Evolutionary conservation across 2,113 vertebrate genomes (phyloP).

Genomic region (Ibidorhyncha struthersii): DNA sequence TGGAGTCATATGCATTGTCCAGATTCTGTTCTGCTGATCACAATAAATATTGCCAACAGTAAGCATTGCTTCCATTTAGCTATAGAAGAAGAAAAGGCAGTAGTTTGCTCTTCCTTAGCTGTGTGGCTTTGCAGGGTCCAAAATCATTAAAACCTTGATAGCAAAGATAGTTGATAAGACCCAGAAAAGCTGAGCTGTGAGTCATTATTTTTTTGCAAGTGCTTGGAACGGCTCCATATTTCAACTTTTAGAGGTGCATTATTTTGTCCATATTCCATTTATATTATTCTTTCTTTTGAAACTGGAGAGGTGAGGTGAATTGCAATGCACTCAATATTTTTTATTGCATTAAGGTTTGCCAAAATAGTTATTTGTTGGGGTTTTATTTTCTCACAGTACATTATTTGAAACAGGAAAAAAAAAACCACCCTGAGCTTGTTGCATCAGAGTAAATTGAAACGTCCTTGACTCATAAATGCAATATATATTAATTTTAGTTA

Average conservation of each 20-base stretch:
- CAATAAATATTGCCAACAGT: neutral
- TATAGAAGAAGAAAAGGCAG: neutral
- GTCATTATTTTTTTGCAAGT: neutral
- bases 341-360: conserved; percentile 13
- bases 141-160: neutral
- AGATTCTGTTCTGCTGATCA: neutral
- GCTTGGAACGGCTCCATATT: neutral
- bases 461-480: conserved; percentile 11
- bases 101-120: neutral
- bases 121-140: neutral
- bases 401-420: neutral
- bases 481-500: neutral
- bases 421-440: neutral
- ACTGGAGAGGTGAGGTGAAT: neutral
- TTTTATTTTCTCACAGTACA: conserved; percentile 17
- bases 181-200: neutral
- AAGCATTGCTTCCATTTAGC: neutral
- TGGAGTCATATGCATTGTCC: neutral
- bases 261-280: conserved; percentile 6
- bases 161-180: neutral
- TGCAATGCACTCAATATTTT: neutral
- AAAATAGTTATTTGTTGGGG: conserved; percentile 29
- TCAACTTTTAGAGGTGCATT: neutral
- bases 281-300: conserved; percentile 30
- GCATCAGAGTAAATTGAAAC: neutral